These are phyloP conservation scores for Marcusenius ussheri DNA, from an alignment of 2,113 vertebrate species.

Conservation along the genomic window DNA sequence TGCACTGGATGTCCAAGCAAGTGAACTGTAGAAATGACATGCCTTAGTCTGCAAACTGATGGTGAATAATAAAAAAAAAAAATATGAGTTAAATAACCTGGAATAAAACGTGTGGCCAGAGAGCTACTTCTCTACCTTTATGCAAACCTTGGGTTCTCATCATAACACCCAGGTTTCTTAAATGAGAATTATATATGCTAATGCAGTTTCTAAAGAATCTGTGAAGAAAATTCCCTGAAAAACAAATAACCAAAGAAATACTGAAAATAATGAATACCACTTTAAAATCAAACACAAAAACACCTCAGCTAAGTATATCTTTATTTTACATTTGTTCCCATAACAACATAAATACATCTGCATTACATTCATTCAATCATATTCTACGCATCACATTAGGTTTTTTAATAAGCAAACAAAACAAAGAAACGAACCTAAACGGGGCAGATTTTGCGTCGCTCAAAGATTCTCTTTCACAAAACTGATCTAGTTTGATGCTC, in stretches of 20 bases:
- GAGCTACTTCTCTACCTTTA: neutral
- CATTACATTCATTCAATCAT: conserved; percentile 24
- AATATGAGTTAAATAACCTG: neutral
- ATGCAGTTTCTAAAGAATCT: neutral
- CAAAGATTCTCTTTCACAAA: conserved; percentile 12
- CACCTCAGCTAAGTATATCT: conserved; percentile 44
- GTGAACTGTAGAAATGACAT: neutral
- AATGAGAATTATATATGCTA: neutral
- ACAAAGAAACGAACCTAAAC: neutral
- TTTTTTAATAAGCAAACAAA: conserved; percentile 2
- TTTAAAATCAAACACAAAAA: neutral
- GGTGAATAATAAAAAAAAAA: neutral
- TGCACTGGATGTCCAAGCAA: neutral
- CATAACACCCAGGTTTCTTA: neutral
- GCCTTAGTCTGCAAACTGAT: neutral
- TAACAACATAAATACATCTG: conserved; percentile 45
- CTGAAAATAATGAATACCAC: neutral
- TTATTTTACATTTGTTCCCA: conserved; percentile 69
- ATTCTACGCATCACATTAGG: conserved; percentile 22
- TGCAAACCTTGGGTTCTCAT: neutral
- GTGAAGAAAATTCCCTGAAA: neutral
- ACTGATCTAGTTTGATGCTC: neutral
- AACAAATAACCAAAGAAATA: neutral
- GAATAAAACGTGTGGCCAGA: neutral
- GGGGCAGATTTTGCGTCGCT: conserved; percentile 24